Conservation (phyloP, 1,140 invertebrate genomes). For the Cydia pomonella region DNA sequence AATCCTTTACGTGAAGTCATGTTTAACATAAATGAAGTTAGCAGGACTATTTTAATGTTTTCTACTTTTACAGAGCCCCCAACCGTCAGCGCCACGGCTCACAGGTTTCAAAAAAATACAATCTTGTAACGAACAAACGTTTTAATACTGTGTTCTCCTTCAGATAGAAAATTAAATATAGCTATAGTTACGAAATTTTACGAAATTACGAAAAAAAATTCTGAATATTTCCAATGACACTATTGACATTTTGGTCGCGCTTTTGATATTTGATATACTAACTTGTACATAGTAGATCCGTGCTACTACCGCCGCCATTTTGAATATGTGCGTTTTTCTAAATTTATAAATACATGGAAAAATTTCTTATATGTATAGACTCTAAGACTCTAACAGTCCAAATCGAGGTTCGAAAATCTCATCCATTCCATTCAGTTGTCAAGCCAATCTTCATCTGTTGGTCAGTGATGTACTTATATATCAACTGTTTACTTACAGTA, state of each 20-base stretch:
- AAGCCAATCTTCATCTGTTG: background rate
- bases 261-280: too few relatives aligned
- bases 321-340: too few relatives aligned
- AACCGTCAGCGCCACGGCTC: constrained; percentile 43
- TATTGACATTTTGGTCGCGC: too few relatives aligned
- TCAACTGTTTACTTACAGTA: background rate
- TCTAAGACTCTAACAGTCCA: too few relatives aligned
- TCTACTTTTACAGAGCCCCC: constrained; percentile 57
- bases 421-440: constrained; percentile 14
- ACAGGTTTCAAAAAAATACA: constrained; percentile 4
- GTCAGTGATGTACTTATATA: constrained; percentile 26
- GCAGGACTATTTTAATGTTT: constrained; percentile 35
- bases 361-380: too few relatives aligned
- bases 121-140: constrained; percentile 47
- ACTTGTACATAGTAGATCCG: too few relatives aligned
- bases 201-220: too few relatives aligned
- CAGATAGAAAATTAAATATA: background rate
- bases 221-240: too few relatives aligned
- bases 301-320: background rate
- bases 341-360: too few relatives aligned
- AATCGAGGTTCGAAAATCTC: background rate
- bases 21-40: constrained; percentile 46
- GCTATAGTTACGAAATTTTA: background rate
- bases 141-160: background rate
- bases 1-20: too few relatives aligned